phyloP scores from a whole-genome alignment of 1,140 invertebrate species.

The Aricia agestis region DNA sequence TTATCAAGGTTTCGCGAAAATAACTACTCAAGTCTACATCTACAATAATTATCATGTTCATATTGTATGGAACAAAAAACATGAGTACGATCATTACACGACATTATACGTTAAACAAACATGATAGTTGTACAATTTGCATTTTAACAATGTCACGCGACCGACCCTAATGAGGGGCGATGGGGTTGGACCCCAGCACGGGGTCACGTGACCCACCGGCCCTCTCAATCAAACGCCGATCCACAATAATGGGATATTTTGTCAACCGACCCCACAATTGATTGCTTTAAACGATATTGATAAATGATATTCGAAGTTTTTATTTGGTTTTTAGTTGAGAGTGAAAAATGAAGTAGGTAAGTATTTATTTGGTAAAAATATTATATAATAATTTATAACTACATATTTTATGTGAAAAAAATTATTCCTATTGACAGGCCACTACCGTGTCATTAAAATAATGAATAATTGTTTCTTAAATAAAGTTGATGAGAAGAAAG shows the following conservation, averaged over 20 bases:
- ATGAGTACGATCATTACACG: neutral
- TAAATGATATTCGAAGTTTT: neutral
- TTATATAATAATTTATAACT: no score
- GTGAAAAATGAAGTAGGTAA: neutral
- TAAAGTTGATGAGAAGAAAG: no score
- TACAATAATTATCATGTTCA: no score
- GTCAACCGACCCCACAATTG: slow-evolving; percentile 24
- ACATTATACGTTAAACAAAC: slow-evolving; percentile 4
- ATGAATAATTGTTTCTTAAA: no score
- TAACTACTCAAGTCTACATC: no score
- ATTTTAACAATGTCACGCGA: slow-evolving; percentile 25
- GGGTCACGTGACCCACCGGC: slow-evolving; percentile 31
- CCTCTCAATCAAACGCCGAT: slow-evolving; percentile 52
- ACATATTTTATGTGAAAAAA: no score
- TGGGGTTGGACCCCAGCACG: slow-evolving; percentile 13
- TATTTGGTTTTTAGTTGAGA: neutral
- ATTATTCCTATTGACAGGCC: no score
- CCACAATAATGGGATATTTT: slow-evolving; percentile 39
- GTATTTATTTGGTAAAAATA: no score
- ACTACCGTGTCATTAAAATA: no score
- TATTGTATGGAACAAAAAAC: no score
- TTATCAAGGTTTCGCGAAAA: no score
- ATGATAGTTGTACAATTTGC: slow-evolving; percentile 20
- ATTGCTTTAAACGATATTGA: slow-evolving; percentile 9
- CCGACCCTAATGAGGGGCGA: slow-evolving; percentile 26